Percentiles rank a stretch among this genome's conserved stretches.
These are phyloP conservation scores for Atta cephalotes DNA, from an alignment of 1,140 invertebrate genomes.

Conservation along the genomic window DNA sequence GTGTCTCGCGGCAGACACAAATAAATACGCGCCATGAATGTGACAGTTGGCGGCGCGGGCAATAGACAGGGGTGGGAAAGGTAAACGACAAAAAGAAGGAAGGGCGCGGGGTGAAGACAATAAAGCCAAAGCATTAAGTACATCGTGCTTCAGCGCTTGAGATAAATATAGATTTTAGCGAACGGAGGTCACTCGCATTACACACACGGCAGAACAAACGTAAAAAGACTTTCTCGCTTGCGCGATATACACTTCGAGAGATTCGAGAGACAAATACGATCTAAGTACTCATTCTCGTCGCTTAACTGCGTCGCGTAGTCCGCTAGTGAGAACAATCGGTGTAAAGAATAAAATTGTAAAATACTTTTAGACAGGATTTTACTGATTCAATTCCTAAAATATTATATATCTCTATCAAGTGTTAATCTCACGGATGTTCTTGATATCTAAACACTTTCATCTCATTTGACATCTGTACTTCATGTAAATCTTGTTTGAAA, in stretches of 20 bases:
- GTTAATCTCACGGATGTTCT: not conserved
- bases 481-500: not conserved
- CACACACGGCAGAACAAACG: slow-evolving; percentile 70
- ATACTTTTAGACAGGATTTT: not conserved
- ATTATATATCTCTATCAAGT: not conserved
- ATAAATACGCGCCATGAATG: slow-evolving; percentile 71
- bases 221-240: slow-evolving; percentile 74
- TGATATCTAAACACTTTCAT: not conserved
- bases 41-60: slow-evolving; percentile 64
- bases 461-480: too few relatives aligned
- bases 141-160: slow-evolving; percentile 78
- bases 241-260: not conserved
- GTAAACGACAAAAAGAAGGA: slow-evolving; percentile 75
- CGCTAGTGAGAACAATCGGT: not conserved
- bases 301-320: not conserved
- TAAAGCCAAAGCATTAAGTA: slow-evolving; percentile 81
- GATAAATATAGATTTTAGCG: slow-evolving; percentile 84
- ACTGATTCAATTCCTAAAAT: not conserved
- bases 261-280: not conserved
- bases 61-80: slow-evolving; percentile 33
- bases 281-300: not conserved
- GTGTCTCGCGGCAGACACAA: slow-evolving; percentile 74
- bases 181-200: slow-evolving; percentile 84
- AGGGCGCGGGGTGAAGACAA: slow-evolving; percentile 72
- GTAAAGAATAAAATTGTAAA: not conserved